Evolutionary conservation across 2,797 vertebrate genomes (phyloP).

Genomic region (Coccyzus lansbergi): DNA sequence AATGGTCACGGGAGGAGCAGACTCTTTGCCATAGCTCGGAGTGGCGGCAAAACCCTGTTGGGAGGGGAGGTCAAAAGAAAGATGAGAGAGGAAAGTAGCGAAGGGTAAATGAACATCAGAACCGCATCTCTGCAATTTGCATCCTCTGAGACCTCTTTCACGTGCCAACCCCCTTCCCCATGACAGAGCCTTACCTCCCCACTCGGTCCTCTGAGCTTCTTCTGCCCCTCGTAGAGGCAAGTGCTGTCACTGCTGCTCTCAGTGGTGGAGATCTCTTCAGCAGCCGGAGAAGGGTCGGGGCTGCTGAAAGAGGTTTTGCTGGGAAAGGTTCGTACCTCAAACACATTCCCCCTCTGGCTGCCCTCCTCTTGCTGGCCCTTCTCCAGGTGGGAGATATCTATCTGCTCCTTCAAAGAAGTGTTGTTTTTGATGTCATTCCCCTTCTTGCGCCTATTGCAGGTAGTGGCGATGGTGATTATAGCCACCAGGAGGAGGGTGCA

Average conservation of each 20-base stretch:
- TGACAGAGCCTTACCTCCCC: constrained; percentile 83
- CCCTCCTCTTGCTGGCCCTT: constrained; percentile 82
- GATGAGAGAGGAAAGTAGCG: background rate
- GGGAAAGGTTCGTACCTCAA: constrained; percentile 88
- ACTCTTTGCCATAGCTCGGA: constrained; percentile 87
- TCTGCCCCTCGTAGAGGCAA: constrained; percentile 87
- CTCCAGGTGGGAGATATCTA: constrained; percentile 83
- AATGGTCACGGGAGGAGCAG: constrained; percentile 86
- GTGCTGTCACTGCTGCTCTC: constrained; percentile 80
- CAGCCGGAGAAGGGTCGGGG: constrained; percentile 80
- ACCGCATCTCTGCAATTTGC: background rate
- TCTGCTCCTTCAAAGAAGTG: constrained; percentile 81
- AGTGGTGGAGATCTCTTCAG: constrained; percentile 78
- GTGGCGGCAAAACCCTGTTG: constrained; percentile 87
- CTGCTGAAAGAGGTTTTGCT: constrained; percentile 83
- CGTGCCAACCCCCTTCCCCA: fast-evolving
- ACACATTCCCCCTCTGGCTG: constrained; percentile 84
- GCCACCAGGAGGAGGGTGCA: constrained; percentile 92
- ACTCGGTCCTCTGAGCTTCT: constrained; percentile 83
- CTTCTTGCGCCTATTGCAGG: constrained; percentile 88
- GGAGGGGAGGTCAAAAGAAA: background rate
- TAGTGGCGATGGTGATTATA: constrained; percentile 92
- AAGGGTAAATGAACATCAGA: background rate
- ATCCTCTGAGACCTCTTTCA: background rate
- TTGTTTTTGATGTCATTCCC: constrained; percentile 77